phyloP scores from a whole-genome alignment of 2,888 invertebrate genomes.

The Spatulosminthurus flaviceps region DNA sequence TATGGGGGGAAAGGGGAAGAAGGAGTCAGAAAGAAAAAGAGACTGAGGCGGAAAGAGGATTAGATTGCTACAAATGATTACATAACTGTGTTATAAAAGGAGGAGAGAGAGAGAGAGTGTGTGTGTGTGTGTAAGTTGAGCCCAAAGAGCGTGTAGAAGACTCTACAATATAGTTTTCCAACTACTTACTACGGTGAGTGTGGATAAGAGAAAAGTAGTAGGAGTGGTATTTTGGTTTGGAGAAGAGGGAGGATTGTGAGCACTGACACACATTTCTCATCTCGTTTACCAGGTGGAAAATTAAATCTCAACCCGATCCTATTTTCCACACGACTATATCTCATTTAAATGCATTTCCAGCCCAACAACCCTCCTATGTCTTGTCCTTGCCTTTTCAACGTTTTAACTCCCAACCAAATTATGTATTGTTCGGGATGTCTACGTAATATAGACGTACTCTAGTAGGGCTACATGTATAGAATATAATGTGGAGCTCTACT shows the following conservation, averaged over 20 bases:
- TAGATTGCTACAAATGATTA: conserved; percentile 18
- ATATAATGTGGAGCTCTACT: too few relatives aligned
- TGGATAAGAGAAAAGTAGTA: neutral
- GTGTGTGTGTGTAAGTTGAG: too few relatives aligned
- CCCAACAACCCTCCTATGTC: conserved; percentile 5
- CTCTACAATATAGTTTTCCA: too few relatives aligned
- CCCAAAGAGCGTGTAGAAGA: too few relatives aligned
- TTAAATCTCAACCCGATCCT: conserved; percentile 38
- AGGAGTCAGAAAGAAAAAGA: neutral
- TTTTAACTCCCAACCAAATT: too few relatives aligned
- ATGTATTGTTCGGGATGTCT: too few relatives aligned
- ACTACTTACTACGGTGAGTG: too few relatives aligned
- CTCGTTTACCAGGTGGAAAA: conserved; percentile 40
- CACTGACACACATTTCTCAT: conserved; percentile 26
- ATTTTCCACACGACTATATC: conserved; percentile 24
- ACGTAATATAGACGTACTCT: too few relatives aligned
- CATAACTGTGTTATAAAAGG: neutral
- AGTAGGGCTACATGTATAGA: too few relatives aligned
- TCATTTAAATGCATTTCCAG: conserved; percentile 18
- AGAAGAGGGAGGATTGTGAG: conserved; percentile 4
- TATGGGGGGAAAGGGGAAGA: neutral
- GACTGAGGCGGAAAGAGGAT: conserved; percentile 12
- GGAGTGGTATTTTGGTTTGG: neutral
- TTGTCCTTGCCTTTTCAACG: neutral
- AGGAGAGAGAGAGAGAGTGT: too few relatives aligned